A percentile compares a stretch with the other conserved stretches of the same genome.
These are phyloP conservation scores for Xenopus petersii DNA, from an alignment of 2,797 vertebrate genomes.

Conservation along the genomic window DNA sequence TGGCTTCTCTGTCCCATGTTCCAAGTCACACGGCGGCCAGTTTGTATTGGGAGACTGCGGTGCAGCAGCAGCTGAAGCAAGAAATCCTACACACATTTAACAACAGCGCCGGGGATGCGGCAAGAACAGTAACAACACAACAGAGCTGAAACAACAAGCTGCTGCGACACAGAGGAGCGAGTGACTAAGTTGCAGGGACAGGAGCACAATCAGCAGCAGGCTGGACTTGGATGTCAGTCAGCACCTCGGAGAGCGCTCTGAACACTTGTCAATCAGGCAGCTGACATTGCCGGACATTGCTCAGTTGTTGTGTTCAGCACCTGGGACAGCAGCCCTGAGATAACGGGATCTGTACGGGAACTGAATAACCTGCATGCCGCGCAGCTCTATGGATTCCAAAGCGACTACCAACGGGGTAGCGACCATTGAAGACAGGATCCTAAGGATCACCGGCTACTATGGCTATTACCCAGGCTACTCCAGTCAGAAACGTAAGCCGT, in stretches of 20 bases:
- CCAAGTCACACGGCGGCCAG: slow-evolving; percentile 31
- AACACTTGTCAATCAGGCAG: neutral
- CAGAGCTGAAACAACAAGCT: neutral
- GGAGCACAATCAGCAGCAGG: too few species aligned
- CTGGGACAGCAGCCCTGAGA: neutral
- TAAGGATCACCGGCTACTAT: slow-evolving; percentile 97
- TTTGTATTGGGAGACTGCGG: slow-evolving; percentile 11
- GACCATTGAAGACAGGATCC: slow-evolving; percentile 94
- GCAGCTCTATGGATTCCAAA: slow-evolving; percentile 75
- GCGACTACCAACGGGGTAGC: slow-evolving; percentile 90
- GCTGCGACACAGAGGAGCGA: too few species aligned
- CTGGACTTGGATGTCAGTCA: neutral
- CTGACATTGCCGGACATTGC: neutral
- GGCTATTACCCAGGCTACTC: slow-evolving; percentile 97
- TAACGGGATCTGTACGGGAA: neutral
- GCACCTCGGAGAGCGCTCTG: neutral
- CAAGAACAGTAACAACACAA: slow-evolving; percentile 9
- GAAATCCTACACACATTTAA: slow-evolving; percentile 19
- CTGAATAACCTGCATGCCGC: neutral
- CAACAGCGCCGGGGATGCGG: neutral
- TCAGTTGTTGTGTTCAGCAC: neutral
- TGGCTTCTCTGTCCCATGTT: slow-evolving; percentile 46
- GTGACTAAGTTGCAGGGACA: too few species aligned
- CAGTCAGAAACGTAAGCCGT: slow-evolving; percentile 90
- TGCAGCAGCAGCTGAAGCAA: neutral